phyloP scores from a whole-genome alignment of 2,888 invertebrate species.

The Eudasyphora cyanicolor region DNA sequence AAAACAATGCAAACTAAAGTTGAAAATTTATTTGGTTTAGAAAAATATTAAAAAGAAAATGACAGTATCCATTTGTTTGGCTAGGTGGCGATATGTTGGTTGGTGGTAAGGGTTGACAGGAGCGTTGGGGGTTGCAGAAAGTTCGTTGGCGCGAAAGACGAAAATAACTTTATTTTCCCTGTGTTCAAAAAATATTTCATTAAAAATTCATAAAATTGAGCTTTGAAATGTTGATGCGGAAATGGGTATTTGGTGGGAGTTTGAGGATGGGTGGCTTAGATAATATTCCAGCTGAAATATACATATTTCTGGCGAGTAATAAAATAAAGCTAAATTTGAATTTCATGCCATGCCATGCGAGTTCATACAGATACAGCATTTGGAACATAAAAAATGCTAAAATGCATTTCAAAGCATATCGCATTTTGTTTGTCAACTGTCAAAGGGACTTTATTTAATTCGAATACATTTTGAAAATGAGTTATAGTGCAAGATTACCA shows the following conservation, averaged over 20 bases:
- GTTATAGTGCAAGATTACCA: too few relatives aligned
- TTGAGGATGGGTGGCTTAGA: background rate
- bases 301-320: background rate
- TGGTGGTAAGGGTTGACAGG: background rate
- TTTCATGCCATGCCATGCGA: background rate
- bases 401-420: background rate
- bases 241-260: background rate
- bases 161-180: background rate
- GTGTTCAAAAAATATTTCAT: background rate
- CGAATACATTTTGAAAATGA: background rate
- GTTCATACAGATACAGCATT: background rate
- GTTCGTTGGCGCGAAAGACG: slow-evolving; percentile 6
- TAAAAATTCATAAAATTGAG: slow-evolving; percentile 2
- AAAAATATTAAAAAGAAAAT: slow-evolving; percentile 13
- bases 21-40: background rate
- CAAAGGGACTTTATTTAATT: background rate
- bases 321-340: background rate
- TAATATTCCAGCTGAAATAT: background rate
- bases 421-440: background rate
- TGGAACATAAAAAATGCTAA: background rate
- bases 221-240: slow-evolving; percentile 34
- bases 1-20: slow-evolving; percentile 2
- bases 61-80: background rate
- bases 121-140: too few relatives aligned
- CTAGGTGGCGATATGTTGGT: background rate